Evolutionary conservation across 1,140 invertebrate genomes (phyloP).

Genomic region (Brachionus sp.): DNA sequence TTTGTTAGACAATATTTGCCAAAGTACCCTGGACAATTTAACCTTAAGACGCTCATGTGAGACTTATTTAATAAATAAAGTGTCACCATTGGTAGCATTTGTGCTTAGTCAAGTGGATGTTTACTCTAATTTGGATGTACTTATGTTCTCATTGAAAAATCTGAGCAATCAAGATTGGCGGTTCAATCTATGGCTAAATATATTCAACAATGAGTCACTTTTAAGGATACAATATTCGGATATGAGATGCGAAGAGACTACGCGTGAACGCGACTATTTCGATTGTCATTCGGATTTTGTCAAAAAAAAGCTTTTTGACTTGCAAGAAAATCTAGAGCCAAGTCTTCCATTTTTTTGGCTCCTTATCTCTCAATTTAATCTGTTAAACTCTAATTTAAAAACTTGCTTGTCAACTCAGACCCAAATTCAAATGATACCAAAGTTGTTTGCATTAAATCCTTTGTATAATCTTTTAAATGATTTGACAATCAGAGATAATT

Average conservation of each 20-base stretch:
- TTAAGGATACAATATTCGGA: background rate
- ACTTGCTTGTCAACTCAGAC: background rate
- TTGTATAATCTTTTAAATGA: background rate
- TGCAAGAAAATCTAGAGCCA: background rate
- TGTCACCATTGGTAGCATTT: slow-evolving; percentile 9
- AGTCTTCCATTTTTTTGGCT: slow-evolving; percentile 43
- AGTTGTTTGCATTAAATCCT: background rate
- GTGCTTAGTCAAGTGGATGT: background rate
- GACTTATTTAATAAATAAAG: background rate
- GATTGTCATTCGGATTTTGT: slow-evolving; percentile 29
- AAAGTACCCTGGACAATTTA: background rate
- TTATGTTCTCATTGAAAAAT: background rate
- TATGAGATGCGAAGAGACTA: slow-evolving; percentile 2
- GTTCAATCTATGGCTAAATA: background rate
- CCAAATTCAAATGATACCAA: background rate
- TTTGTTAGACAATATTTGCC: background rate
- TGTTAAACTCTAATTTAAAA: background rate
- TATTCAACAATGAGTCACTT: slow-evolving; percentile 2
- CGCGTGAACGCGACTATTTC: background rate
- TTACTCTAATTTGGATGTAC: slow-evolving; percentile 8
- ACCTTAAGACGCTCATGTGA: background rate
- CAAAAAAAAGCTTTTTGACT: background rate
- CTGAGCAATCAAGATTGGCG: background rate
- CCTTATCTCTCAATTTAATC: background rate
- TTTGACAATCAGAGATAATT: background rate